These are phyloP conservation scores for Heliconius eleuchia DNA, from an alignment of 1,140 invertebrate genomes.

Conservation along the genomic window DNA sequence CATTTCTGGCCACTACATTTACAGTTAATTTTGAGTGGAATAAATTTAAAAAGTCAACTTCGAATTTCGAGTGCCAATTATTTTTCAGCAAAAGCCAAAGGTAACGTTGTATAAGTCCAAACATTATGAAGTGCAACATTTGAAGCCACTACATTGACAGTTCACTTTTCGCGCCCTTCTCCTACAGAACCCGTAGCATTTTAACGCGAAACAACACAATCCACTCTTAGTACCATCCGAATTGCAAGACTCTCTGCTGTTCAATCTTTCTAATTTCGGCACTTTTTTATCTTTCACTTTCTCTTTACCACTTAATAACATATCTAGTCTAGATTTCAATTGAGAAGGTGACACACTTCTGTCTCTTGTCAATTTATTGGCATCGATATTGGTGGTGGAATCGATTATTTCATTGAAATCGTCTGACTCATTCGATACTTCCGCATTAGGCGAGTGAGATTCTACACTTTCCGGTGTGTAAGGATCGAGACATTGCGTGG, in stretches of 20 bases:
- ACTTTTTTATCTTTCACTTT: constrained; percentile 41
- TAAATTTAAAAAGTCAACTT: constrained; percentile 14
- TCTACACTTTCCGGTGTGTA: constrained; percentile 90
- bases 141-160: constrained; percentile 62
- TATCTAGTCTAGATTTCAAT: constrained; percentile 75
- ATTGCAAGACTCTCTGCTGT: constrained; percentile 68
- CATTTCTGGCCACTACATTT: too few relatives aligned
- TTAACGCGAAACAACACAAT: constrained; percentile 67
- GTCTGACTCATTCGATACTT: constrained; percentile 63
- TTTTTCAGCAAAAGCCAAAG: not conserved
- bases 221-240: constrained; percentile 62
- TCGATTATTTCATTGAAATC: constrained; percentile 55
- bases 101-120: constrained; percentile 12
- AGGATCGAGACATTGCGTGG: constrained; percentile 82
- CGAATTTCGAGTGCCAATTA: constrained; percentile 24
- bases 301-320: constrained; percentile 53
- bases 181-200: constrained; percentile 73
- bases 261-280: constrained; percentile 57
- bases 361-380: constrained; percentile 56
- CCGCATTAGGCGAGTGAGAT: constrained; percentile 86
- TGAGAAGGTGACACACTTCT: constrained; percentile 82
- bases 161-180: constrained; percentile 56
- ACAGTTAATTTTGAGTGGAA: too few relatives aligned
- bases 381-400: constrained; percentile 46
- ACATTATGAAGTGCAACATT: constrained; percentile 59